Conservation (phyloP, 1,140 invertebrate genomes). For the Diabrotica undecimpunctata region DNA sequence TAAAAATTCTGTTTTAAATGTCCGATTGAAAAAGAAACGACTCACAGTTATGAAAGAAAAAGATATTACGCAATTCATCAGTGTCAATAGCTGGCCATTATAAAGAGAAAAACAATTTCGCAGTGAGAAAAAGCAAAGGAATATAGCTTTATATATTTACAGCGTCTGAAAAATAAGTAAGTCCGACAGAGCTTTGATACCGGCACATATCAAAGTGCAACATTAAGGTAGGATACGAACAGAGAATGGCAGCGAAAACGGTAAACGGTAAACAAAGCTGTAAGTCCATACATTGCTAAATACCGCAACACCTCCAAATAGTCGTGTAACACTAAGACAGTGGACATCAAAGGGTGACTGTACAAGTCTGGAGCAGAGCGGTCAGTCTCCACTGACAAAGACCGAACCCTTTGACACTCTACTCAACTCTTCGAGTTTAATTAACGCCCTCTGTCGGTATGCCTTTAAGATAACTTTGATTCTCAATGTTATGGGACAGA, state of each 20-base stretch:
- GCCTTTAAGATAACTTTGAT: conserved; percentile 44
- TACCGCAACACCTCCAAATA: conserved; percentile 45
- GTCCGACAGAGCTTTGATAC: conserved; percentile 24
- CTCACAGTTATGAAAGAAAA: no score
- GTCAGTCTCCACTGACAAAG: conserved; percentile 42
- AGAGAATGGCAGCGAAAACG: not conserved
- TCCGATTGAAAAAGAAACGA: no score
- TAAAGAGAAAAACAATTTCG: conserved; percentile 8
- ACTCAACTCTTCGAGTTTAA: conserved; percentile 44
- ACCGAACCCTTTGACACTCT: conserved; percentile 42
- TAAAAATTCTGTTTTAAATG: no score
- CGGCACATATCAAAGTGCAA: conserved; percentile 1
- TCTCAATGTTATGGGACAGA: conserved; percentile 14
- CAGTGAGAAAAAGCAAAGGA: not conserved
- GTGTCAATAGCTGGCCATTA: no score
- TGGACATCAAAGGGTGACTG: conserved; percentile 42
- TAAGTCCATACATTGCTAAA: conserved; percentile 43
- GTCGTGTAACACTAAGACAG: conserved; percentile 45
- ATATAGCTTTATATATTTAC: not conserved
- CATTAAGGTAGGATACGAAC: no score
- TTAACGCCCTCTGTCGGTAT: conserved; percentile 44
- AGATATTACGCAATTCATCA: no score
- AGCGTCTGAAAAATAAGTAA: conserved; percentile 20
- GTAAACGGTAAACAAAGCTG: conserved; percentile 28
- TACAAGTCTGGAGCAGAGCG: conserved; percentile 41